Conservation (phyloP, 1,140 invertebrate species). For the Chelonus insularis region DNA sequence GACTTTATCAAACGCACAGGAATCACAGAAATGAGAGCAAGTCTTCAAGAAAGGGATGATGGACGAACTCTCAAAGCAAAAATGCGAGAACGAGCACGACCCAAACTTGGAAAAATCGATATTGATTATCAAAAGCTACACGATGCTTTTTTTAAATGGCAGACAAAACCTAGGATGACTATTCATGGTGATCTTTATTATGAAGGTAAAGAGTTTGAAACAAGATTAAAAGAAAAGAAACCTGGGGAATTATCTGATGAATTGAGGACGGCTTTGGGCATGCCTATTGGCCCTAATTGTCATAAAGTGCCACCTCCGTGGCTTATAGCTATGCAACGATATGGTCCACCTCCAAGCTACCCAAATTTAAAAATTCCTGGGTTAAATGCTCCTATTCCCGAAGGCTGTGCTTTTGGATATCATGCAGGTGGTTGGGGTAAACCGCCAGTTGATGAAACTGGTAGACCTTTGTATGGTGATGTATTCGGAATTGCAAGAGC, state of each 20-base stretch:
- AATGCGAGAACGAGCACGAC: slow-evolving; percentile 95
- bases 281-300: slow-evolving; percentile 93
- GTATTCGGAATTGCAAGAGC: slow-evolving; percentile 80
- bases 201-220: slow-evolving; percentile 99
- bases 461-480: slow-evolving; percentile 97
- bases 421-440: slow-evolving; percentile 99
- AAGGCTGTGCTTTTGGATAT: slow-evolving; percentile 97
- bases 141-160: slow-evolving; percentile 99
- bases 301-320: slow-evolving; percentile 95
- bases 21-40: slow-evolving; percentile 99
- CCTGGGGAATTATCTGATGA: slow-evolving; percentile 97
- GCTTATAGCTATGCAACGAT: slow-evolving; percentile 99
- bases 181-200: slow-evolving; percentile 99
- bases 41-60: slow-evolving; percentile 97
- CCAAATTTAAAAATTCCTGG: slow-evolving; percentile 96
- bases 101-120: slow-evolving; percentile 99
- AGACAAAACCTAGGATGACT: slow-evolving; percentile 98
- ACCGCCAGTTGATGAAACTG: slow-evolving; percentile 98
- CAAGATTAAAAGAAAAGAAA: slow-evolving; percentile 96
- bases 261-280: slow-evolving; percentile 92
- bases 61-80: slow-evolving; percentile 96
- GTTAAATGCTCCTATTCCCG: slow-evolving; percentile 92
- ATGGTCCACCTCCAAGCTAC: slow-evolving; percentile 98
- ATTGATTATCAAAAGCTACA: slow-evolving; percentile 99
- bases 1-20: slow-evolving; percentile 99